Percentiles rank a stretch among this genome's conserved stretches.
phyloP scores from a whole-genome alignment of 2,888 invertebrate genomes.

The Molanna angustata region DNA sequence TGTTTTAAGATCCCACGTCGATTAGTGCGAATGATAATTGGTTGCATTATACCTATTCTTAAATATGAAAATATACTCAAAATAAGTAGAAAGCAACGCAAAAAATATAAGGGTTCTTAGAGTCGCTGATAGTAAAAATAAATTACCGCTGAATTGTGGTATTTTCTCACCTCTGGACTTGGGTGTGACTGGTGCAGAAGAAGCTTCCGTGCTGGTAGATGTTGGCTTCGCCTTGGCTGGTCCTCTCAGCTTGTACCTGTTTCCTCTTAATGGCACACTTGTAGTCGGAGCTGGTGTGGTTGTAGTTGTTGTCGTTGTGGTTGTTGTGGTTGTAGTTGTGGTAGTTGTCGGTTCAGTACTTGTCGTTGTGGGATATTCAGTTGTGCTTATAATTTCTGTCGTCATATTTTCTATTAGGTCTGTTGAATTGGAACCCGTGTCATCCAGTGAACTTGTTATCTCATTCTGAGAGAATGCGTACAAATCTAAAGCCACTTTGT shows the following conservation, averaged over 20 bases:
- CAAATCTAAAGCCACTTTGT: slow-evolving; percentile 78
- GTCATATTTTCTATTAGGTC: slow-evolving; percentile 47
- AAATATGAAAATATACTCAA: too few species aligned
- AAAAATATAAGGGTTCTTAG: too few species aligned
- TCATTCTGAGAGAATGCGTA: slow-evolving; percentile 73
- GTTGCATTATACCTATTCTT: too few species aligned
- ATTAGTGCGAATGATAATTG: too few species aligned
- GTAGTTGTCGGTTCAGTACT: slow-evolving; percentile 50
- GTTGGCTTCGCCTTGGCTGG: slow-evolving; percentile 50
- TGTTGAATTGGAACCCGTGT: slow-evolving; percentile 44
- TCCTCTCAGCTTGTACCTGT: slow-evolving; percentile 47
- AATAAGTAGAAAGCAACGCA: too few species aligned
- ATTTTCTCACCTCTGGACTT: slow-evolving; percentile 54
- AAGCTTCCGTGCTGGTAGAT: slow-evolving; percentile 40
- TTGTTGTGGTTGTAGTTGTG: slow-evolving; percentile 55
- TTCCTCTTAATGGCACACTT: slow-evolving; percentile 47
- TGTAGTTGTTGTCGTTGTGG: slow-evolving; percentile 49
- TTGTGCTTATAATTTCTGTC: slow-evolving; percentile 48
- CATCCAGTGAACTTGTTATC: slow-evolving; percentile 45
- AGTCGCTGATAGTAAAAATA: too few species aligned
- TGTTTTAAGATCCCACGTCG: too few species aligned
- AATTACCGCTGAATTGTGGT: too few species aligned
- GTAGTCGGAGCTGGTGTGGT: slow-evolving; percentile 48
- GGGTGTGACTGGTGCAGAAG: slow-evolving; percentile 47
- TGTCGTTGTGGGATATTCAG: slow-evolving; percentile 53